These are phyloP conservation scores for Blastobasis lacticolella DNA, from an alignment of 2,888 invertebrate genomes.

Conservation along the genomic window DNA sequence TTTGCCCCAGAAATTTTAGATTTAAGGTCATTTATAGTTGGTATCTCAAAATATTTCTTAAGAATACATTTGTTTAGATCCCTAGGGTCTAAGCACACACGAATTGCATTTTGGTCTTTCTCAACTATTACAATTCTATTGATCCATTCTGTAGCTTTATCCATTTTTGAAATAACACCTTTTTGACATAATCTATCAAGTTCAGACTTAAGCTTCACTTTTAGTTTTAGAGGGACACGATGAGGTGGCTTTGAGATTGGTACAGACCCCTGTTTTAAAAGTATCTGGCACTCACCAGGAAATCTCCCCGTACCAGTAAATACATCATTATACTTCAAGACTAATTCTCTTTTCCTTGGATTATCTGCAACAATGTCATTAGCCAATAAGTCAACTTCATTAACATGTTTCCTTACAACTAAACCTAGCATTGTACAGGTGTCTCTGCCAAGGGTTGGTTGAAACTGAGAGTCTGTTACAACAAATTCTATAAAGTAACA, in stretches of 20 bases:
- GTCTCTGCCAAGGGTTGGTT: too few relatives aligned
- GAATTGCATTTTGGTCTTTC: slow-evolving; percentile 3
- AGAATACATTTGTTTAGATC: slow-evolving; percentile 5
- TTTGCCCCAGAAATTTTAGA: neutral
- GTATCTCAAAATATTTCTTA: slow-evolving; percentile 3
- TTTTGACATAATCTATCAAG: neutral
- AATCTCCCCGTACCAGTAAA: neutral
- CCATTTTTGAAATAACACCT: slow-evolving; percentile 5
- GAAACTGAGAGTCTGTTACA: too few relatives aligned
- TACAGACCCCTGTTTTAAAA: neutral
- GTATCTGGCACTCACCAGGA: neutral
- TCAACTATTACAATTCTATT: slow-evolving; percentile 6
- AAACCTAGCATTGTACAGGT: too few relatives aligned
- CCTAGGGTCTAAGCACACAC: slow-evolving; percentile 4
- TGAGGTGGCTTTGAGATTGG: neutral
- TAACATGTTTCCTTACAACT: too few relatives aligned
- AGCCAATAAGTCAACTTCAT: too few relatives aligned
- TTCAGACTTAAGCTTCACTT: neutral
- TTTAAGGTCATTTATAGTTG: neutral
- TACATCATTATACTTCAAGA: neutral
- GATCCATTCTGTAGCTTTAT: slow-evolving; percentile 5
- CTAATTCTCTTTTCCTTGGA: too few relatives aligned
- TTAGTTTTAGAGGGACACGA: neutral
- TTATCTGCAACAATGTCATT: too few relatives aligned
- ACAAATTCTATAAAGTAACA: too few relatives aligned